A percentile compares a stretch with the other conserved stretches of the same genome.
Evolutionary conservation across 2,888 invertebrate genomes (phyloP).

Genomic region (Cataglyphis albicans): DNA sequence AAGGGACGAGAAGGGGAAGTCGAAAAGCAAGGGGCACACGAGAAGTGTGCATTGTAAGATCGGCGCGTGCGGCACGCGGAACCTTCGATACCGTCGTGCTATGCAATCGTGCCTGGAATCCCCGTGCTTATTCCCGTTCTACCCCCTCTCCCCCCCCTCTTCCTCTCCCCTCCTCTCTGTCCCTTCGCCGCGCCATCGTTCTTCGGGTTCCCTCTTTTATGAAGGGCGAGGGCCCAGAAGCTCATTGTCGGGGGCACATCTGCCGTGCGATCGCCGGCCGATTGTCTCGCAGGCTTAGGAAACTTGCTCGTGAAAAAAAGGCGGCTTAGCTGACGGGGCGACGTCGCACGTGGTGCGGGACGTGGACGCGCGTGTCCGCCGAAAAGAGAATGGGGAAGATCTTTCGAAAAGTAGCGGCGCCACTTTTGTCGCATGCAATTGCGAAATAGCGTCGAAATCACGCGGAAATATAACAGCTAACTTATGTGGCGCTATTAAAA

Average conservation of each 20-base stretch:
- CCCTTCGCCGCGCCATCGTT: slow-evolving; percentile 74
- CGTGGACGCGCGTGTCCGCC: slow-evolving; percentile 69
- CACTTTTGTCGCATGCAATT: slow-evolving; percentile 42
- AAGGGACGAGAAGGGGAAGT: slow-evolving; percentile 57
- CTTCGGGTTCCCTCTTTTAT: slow-evolving; percentile 81
- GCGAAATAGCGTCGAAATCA: slow-evolving; percentile 22
- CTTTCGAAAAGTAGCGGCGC: slow-evolving; percentile 32
- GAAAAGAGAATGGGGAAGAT: slow-evolving; percentile 49
- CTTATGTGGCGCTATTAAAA: not conserved
- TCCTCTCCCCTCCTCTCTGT: slow-evolving; percentile 58
- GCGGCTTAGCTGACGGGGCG: slow-evolving; percentile 79
- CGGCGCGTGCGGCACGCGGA: slow-evolving; percentile 85
- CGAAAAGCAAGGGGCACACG: slow-evolving; percentile 80
- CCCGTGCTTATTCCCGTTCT: slow-evolving; percentile 66
- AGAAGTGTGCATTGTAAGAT: slow-evolving; percentile 85
- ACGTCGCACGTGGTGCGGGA: slow-evolving; percentile 64
- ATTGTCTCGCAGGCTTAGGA: slow-evolving; percentile 84
- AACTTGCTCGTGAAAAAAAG: slow-evolving; percentile 81
- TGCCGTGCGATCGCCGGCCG: slow-evolving; percentile 83
- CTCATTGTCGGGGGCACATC: slow-evolving; percentile 85
- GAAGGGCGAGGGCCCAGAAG: slow-evolving; percentile 79
- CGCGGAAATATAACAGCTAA: not conserved
- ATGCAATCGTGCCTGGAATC: slow-evolving; percentile 69
- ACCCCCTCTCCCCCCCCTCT: slow-evolving; percentile 67
- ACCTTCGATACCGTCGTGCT: slow-evolving; percentile 76